A percentile compares a stretch with the other conserved stretches of the same genome.
phyloP scores from a whole-genome alignment of 1,140 invertebrate species.

The Lutraria rhynchaena region DNA sequence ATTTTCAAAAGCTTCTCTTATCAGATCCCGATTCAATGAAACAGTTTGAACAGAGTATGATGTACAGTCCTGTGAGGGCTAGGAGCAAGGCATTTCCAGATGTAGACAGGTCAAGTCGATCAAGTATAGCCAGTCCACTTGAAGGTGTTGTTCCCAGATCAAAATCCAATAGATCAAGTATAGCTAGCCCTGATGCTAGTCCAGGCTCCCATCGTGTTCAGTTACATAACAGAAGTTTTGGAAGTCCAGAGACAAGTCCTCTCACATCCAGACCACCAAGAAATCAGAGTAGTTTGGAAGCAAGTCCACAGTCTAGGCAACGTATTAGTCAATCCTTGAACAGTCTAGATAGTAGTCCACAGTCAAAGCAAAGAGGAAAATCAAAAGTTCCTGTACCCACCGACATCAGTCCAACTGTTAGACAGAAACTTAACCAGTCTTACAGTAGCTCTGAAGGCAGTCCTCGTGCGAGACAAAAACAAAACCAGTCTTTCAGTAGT shows the following conservation, averaged over 20 bases:
- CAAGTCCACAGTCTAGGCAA: slow-evolving; percentile 49
- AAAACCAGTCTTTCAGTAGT: slow-evolving; percentile 51
- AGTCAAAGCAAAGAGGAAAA: slow-evolving; percentile 35
- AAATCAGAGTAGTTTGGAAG: slow-evolving; percentile 53
- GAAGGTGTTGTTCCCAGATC: slow-evolving; percentile 38
- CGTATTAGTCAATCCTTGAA: slow-evolving; percentile 2
- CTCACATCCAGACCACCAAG: slow-evolving; percentile 27
- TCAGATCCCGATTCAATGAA: slow-evolving; percentile 56
- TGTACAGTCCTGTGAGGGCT: slow-evolving; percentile 52
- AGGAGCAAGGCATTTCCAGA: slow-evolving; percentile 24
- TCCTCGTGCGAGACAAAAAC: slow-evolving; percentile 46
- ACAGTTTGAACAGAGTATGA: slow-evolving; percentile 58
- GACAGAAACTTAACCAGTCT: slow-evolving; percentile 40
- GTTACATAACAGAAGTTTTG: slow-evolving; percentile 30
- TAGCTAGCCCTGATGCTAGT: slow-evolving; percentile 54
- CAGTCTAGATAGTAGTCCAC: slow-evolving; percentile 38
- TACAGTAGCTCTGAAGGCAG: slow-evolving; percentile 45
- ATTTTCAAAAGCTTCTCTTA: slow-evolving; percentile 53
- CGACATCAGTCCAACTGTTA: slow-evolving; percentile 19
- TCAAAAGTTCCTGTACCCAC: slow-evolving; percentile 2
- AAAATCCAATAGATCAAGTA: slow-evolving; percentile 51
- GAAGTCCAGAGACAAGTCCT: slow-evolving; percentile 47
- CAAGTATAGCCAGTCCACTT: slow-evolving; percentile 41
- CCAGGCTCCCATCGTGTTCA: slow-evolving; percentile 10
- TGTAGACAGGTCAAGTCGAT: slow-evolving; percentile 36